Base-by-base conservation (phyloP, 2,888 invertebrate species). In the Melipona beecheii region DNA sequence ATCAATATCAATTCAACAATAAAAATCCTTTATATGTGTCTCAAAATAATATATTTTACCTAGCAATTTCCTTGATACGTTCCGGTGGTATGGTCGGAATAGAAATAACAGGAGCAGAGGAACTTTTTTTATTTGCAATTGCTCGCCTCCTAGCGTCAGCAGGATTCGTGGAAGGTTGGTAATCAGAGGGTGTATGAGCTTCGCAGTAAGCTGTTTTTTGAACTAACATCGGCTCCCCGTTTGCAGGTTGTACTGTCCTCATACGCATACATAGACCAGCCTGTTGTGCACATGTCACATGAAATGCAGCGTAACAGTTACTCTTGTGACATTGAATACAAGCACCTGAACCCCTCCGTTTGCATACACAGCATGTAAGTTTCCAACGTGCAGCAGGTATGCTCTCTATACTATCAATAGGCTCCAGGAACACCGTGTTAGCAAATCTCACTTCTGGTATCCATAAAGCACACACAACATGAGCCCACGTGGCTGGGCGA, bases 201-300 rank as follows among this genome's bases (percentile, higher is more conserved):
- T 99, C 98, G 94, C 99, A 99, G 94, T 97, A 99, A 19, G 99
- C 99, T 91, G 98, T 98, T 94, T 99, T 99, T 92, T 98, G 97
- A 0, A 99, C 98, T 78, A 97, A 96, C 87, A 98, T 97, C 0
- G 98, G 97, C 89, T 97, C 95, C 72, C 97, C 96, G 91, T 97
- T 96, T 74, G 95, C 93, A 52, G 94, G 94, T 91, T 97, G 96
- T 0, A 98, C 97, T 0, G 99, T 98, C 92, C 99, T 98, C 97
- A 99, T 99, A 92, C 98, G 98, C 99, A 99, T 99, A 93, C 98
- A 98, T 1, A 99, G 95, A 0, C 97, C 98, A 43, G 99, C 99
- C 93, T 98, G 98, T 94, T 99, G 99, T 0, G 99, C 99, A 95
- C 99, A 99, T 0, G 99, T 99, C 4, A 99, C 99, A 94, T 99